Base-by-base conservation (phyloP, 2,888 invertebrate genomes). In the Biston stratarius region DNA sequence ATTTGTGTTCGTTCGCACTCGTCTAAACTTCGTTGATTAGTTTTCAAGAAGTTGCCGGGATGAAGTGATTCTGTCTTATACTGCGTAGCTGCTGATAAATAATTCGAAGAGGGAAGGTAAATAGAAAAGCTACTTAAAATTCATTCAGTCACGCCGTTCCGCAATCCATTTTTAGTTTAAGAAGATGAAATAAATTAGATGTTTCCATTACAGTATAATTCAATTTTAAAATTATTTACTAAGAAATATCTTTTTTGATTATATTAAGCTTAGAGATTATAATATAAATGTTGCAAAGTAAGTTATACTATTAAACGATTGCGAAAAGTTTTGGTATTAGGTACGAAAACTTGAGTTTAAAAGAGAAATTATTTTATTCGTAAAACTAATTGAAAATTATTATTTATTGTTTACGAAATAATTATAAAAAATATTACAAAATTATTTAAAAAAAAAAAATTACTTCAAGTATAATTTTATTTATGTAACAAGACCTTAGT, bases 1-100 rank as follows among this genome's bases (percentile, higher is more conserved):
- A 75, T 75, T 77, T 74, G 75, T 75, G 62, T 74, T 74, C 62
- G 53, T 70, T 69, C 62, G 61, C 57, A 70, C 66, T 71, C 63
- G 67, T 73, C 67, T 73, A 64, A 76, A 74, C 73, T 74, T 74
- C 66, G 62, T 70, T 75, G 75, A 74, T 77, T 75, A 76, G 75
- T 75, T 77, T 74, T 68, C 67, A 71, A 70, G 73, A 74, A 74
- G 73, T 74, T 72, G 58, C 60, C 60, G 49, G 60, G 70, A 65
- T 73, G 69, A 74, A 74, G 71, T 69, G 67, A 71, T 71, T 70
- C 70, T 73, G 71, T 65, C 71, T 74, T 53, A 71, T 64, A 67
- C 64, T 69, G 66, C 49, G 61, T 61, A 69, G 70, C 61, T 71
- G 61, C 65, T 72, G 70, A 72, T 75, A 75, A 73, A 74, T 73